These are phyloP conservation scores for Ochropacha duplaris DNA, from an alignment of 2,888 invertebrate genomes.

Conservation along the genomic window DNA sequence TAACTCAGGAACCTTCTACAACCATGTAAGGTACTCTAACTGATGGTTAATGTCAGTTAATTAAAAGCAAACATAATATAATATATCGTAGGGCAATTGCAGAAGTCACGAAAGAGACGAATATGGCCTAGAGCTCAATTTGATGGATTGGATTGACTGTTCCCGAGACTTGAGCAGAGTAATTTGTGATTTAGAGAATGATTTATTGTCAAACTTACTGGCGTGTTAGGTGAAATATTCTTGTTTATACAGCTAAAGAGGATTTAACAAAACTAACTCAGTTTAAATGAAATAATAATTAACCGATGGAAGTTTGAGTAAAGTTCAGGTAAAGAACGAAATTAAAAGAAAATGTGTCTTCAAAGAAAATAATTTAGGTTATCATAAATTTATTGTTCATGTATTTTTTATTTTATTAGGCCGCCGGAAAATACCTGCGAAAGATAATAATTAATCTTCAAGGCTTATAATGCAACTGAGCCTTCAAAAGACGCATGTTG, in stretches of 20 bases:
- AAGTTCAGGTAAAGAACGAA: no score
- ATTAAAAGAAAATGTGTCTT: no score
- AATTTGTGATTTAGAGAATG: conserved; percentile 21
- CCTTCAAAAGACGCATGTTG: not conserved
- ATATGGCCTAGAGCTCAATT: conserved; percentile 60
- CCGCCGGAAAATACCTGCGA: not conserved
- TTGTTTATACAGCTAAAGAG: not conserved
- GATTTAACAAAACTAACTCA: not conserved
- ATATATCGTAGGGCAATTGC: conserved; percentile 57
- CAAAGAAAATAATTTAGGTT: no score
- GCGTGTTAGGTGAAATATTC: not conserved
- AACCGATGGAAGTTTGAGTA: no score
- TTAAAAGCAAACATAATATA: conserved; percentile 75
- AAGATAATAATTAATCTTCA: not conserved
- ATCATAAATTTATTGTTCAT: no score
- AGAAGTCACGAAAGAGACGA: conserved; percentile 64
- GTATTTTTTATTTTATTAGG: no score
- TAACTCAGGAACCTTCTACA: conserved; percentile 24
- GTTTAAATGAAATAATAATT: no score
- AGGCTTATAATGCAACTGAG: no score
- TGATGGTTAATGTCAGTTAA: conserved; percentile 61
- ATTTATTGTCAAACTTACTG: not conserved
- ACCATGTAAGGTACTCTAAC: conserved; percentile 48
- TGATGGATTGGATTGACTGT: conserved; percentile 68
- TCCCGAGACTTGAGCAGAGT: conserved; percentile 35